Conservation (phyloP, 2,113 vertebrate genomes). For the Tachysurus vachellii region DNA sequence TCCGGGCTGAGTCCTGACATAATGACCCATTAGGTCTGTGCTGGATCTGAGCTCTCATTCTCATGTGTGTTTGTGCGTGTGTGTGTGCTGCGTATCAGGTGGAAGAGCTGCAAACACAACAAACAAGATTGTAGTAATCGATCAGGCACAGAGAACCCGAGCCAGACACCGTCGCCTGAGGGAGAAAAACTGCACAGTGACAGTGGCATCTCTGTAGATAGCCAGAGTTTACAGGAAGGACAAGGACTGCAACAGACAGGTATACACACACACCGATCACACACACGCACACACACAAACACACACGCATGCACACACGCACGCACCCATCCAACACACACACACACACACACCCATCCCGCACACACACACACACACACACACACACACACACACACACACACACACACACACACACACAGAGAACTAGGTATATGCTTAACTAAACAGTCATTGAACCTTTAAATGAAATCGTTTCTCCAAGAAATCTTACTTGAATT, state of each 20-base stretch:
- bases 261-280: conserved; percentile 25
- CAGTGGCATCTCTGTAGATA: conserved; percentile 96
- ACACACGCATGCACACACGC: neutral
- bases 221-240: conserved; percentile 90
- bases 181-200: conserved; percentile 98
- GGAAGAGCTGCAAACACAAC: conserved; percentile 97
- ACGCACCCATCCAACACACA: conserved; percentile 9
- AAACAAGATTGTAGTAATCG: conserved; percentile 90
- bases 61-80: conserved; percentile 14
- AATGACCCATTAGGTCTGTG: neutral
- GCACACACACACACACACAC: conserved; percentile 23
- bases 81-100: conserved; percentile 70
- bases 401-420: conserved; percentile 11
- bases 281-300: neutral
- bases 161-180: conserved; percentile 89
- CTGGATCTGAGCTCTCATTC: neutral
- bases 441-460: no score
- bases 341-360: neutral
- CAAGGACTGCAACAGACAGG: conserved; percentile 76
- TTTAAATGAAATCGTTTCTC: neutral
- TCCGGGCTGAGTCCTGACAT: no score
- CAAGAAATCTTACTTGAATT: neutral
- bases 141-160: conserved; percentile 80
- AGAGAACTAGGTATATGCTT: no score
- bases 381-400: no score